These are phyloP conservation scores for Elachura formosa DNA, from an alignment of 2,113 vertebrate genomes.

Conservation along the genomic window DNA sequence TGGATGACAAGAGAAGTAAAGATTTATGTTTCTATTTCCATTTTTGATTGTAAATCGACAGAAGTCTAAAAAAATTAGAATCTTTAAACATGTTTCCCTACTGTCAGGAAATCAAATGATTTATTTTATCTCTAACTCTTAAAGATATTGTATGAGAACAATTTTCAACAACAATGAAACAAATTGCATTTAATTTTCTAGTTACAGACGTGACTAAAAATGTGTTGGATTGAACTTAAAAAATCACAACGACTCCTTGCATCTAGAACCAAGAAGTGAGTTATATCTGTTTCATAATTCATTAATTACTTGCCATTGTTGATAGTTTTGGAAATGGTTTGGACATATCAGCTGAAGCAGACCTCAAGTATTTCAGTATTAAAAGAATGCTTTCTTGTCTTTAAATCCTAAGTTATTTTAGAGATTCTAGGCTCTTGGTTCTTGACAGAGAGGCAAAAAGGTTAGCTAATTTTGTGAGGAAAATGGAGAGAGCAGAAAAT, in stretches of 20 bases:
- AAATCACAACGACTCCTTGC: neutral
- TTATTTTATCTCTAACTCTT: neutral
- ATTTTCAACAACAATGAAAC: neutral
- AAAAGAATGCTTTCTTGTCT: neutral
- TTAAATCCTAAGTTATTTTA: neutral
- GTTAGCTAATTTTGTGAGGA: neutral
- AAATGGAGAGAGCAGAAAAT: neutral
- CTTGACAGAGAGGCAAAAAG: neutral
- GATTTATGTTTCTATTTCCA: neutral
- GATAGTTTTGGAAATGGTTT: slow-evolving; percentile 19
- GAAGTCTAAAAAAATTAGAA: neutral
- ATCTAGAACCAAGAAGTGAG: neutral
- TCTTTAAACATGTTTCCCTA: neutral
- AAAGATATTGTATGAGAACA: neutral
- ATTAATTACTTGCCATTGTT: neutral
- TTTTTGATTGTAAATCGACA: neutral
- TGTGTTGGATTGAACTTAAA: neutral
- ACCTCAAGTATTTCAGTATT: slow-evolving; percentile 1
- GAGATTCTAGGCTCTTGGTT: neutral
- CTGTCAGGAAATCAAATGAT: neutral
- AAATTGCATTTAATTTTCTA: neutral
- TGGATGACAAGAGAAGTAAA: neutral
- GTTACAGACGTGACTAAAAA: slow-evolving; percentile 9
- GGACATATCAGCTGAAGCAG: neutral
- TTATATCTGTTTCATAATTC: slow-evolving; percentile 10